Evolutionary conservation across 2,888 invertebrate genomes (phyloP), one percentile per base, ranked within the genome.

Genomic region (Drosophila pseudotalamancana): DNA sequence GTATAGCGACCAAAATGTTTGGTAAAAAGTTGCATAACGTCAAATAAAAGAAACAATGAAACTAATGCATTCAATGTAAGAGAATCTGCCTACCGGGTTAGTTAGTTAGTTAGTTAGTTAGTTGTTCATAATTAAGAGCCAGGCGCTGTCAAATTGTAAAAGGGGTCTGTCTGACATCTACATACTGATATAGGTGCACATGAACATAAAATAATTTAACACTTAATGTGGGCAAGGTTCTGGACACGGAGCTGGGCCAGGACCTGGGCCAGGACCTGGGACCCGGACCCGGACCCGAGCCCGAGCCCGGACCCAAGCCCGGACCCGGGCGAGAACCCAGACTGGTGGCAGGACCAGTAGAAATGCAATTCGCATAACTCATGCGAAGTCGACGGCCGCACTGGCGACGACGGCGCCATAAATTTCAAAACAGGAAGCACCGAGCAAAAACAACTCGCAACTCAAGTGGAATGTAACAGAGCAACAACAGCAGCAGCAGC

Each of bases 401-500:
- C 43, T 57, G 76, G 65, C 67, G 68, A 67, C 80, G 83, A 85
- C 84, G 79, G 78, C 67, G 80, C 82, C 87, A 88, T 88, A 87
- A 88, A 88, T 85, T 86, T 88, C 75, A 82, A 77, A 77, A 71
- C 85, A 79, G 73, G 67, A 86, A 76, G 77, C 81, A 78, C 62
- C 72, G 65, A 70, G 76, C 64, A 53, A 77, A 73, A 70, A 72
- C 76, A 76, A 65, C 72, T 65, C 49, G 40, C 70, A 73, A 59
- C 55, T 77, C 66, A 45, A 76, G 77, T 79, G 72, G 72, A 71
- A 77, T 68, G 70, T 64, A 55, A 48, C 56, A 62, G 45, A 50
- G 55, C 62, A 62, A 23, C 39, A 63, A 23, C 39, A 29, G 5
- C 19, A 62, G 9, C 12, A 51, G n/a, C 23, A 60, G 14, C 11